A percentile compares a stretch with the other conserved stretches of the same genome.
phyloP scores from a whole-genome alignment of 2,888 invertebrate species.

The Ornithoptera alexandrae region DNA sequence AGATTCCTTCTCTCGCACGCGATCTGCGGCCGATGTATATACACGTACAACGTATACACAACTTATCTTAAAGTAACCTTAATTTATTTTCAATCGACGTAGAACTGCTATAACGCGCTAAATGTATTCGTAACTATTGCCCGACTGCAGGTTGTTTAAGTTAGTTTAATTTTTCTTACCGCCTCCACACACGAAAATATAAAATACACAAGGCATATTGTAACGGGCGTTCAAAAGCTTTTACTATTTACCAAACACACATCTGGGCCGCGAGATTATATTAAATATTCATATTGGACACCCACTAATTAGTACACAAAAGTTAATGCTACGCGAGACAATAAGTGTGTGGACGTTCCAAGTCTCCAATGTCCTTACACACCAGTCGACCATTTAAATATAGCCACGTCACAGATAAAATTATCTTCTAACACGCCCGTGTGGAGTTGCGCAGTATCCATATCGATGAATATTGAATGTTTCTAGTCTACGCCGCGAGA shows the following conservation, averaged over 20 bases:
- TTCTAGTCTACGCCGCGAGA: constrained; percentile 65
- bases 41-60: not conserved
- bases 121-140: constrained; percentile 21
- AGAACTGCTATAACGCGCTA: constrained; percentile 4
- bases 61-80: not conserved
- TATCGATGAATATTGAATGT: constrained; percentile 74
- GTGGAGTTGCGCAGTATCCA: constrained; percentile 49
- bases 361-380: constrained; percentile 61
- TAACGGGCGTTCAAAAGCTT: constrained; percentile 66
- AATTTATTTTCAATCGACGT: no score
- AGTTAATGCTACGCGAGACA: constrained; percentile 69
- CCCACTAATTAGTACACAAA: constrained; percentile 79
- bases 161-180: constrained; percentile 53
- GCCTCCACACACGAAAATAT: constrained; percentile 64
- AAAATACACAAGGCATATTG: constrained; percentile 59
- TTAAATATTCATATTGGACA: constrained; percentile 77
- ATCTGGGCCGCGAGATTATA: constrained; percentile 73
- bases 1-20: constrained; percentile 62
- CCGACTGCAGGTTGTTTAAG: constrained; percentile 36
- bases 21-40: constrained; percentile 38
- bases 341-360: constrained; percentile 58
- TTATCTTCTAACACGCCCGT: constrained; percentile 51
- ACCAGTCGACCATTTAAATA: constrained; percentile 40
- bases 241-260: constrained; percentile 74
- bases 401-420: constrained; percentile 45